phyloP scores from a whole-genome alignment of 2,888 invertebrate species.

The Saturnia japonica region DNA sequence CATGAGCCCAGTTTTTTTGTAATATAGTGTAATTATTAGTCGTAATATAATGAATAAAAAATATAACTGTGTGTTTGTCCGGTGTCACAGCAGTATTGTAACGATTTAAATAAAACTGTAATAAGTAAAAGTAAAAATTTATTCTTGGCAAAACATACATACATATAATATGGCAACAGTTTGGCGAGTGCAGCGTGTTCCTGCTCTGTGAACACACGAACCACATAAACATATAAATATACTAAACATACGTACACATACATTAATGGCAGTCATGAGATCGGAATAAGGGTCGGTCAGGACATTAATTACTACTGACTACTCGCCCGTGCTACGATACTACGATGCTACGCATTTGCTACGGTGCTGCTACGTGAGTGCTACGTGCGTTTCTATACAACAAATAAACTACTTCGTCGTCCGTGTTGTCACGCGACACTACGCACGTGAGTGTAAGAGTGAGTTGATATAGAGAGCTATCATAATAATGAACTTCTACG shows the following conservation, averaged over 20 bases:
- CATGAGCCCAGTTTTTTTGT: not conserved
- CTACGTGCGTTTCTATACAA: slow-evolving; percentile 18
- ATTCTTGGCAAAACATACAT: slow-evolving; percentile 7
- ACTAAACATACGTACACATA: not conserved
- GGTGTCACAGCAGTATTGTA: not conserved
- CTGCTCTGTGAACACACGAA: not conserved
- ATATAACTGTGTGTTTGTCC: not conserved
- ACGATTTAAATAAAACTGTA: slow-evolving; percentile 1
- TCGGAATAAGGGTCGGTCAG: not conserved
- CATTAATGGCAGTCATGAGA: not conserved
- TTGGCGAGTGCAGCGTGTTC: slow-evolving; percentile 6
- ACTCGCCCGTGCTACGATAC: not conserved
- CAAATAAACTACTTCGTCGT: not conserved
- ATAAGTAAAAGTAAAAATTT: slow-evolving; percentile 12
- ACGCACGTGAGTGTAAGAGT: not conserved
- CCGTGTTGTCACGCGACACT: not conserved
- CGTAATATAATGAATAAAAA: not conserved
- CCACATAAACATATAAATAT: not conserved
- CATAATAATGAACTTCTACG: not conserved
- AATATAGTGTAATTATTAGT: not conserved
- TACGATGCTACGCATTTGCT: slow-evolving; percentile 20
- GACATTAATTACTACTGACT: not conserved
- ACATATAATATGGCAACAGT: slow-evolving; percentile 14
- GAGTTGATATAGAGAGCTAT: too few relatives aligned
- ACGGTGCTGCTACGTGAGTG: slow-evolving; percentile 29